Evolutionary conservation across 1,140 invertebrate species (phyloP).

Genomic region (Drosophila oshimai): DNA sequence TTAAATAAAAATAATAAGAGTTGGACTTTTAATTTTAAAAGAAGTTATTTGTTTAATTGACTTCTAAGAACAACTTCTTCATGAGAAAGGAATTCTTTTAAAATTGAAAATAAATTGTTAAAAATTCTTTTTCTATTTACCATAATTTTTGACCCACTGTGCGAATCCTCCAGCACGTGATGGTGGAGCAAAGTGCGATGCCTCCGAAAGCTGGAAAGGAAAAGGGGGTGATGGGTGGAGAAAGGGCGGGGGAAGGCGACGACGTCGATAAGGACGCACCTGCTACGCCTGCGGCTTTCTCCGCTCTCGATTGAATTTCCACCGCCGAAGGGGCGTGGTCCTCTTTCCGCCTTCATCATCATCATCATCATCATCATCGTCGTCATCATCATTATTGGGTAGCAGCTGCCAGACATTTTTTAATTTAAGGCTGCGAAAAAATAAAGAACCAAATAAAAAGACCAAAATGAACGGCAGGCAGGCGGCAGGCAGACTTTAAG

Average conservation of each 20-base stretch:
- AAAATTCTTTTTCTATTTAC: no score
- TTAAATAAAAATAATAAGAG: no score
- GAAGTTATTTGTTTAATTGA: not conserved
- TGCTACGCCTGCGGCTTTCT: slow-evolving; percentile 52
- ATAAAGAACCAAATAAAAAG: not conserved
- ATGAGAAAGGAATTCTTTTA: no score
- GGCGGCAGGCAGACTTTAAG: slow-evolving; percentile 24
- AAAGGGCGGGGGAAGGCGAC: not conserved
- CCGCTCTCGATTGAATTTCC: slow-evolving; percentile 65
- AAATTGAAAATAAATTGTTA: not conserved
- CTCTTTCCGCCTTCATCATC: not conserved
- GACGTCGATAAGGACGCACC: slow-evolving; percentile 56
- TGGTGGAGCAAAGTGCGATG: not conserved
- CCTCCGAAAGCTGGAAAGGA: not conserved
- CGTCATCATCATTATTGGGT: slow-evolving; percentile 23
- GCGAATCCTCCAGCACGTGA: slow-evolving; percentile 19
- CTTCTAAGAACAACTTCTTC: not conserved
- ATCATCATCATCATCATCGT: slow-evolving; percentile 32
- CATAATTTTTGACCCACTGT: slow-evolving; percentile 14
- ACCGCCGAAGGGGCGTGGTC: slow-evolving; percentile 1
- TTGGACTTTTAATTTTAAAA: not conserved
- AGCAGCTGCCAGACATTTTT: slow-evolving; percentile 63
- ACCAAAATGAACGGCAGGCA: not conserved
- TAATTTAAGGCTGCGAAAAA: slow-evolving; percentile 43
- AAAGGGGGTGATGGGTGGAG: not conserved